Conservation (phyloP, 2,113 vertebrate species). For the Semnornis frantzii region DNA sequence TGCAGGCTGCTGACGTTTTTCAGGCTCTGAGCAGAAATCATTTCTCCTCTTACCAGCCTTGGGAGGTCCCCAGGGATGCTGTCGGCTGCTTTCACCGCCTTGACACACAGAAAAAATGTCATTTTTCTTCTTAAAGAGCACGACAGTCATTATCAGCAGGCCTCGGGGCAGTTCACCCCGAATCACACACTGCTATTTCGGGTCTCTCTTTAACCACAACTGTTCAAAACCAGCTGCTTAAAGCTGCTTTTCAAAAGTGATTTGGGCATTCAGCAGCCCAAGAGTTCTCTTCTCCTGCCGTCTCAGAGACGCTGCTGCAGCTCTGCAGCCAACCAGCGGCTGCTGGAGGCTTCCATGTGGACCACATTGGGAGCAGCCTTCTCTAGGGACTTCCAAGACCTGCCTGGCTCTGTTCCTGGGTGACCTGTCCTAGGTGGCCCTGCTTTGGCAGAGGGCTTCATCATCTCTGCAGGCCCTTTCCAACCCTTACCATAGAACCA, state of each 20-base stretch:
- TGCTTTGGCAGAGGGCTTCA: not conserved
- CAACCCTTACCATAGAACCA: no score
- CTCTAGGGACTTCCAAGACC: not conserved
- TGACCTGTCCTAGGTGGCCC: no score
- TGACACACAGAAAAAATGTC: conserved; percentile 29
- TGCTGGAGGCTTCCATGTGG: not conserved
- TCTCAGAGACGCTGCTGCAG: not conserved
- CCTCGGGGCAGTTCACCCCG: conserved; percentile 56
- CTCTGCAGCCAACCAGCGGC: not conserved
- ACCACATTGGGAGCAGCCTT: rapidly evolving
- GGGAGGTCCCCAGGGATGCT: conserved; percentile 16
- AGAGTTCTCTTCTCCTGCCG: rapidly evolving
- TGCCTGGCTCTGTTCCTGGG: no score
- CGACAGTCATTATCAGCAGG: conserved; percentile 44
- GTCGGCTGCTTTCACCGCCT: conserved; percentile 42
- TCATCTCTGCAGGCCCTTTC: no score
- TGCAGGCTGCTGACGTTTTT: conserved; percentile 9
- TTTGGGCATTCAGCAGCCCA: not conserved
- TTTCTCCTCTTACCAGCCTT: conserved; percentile 52
- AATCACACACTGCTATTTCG: conserved; percentile 57
- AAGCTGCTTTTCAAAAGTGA: conserved; percentile 8
- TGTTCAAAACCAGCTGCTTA: conserved; percentile 52
- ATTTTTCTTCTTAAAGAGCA: conserved; percentile 56
- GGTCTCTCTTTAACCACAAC: conserved; percentile 32
- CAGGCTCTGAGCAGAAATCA: conserved; percentile 35